phyloP scores from a whole-genome alignment of 2,113 vertebrate genomes.

The Xiphorhynchus elegans region DNA sequence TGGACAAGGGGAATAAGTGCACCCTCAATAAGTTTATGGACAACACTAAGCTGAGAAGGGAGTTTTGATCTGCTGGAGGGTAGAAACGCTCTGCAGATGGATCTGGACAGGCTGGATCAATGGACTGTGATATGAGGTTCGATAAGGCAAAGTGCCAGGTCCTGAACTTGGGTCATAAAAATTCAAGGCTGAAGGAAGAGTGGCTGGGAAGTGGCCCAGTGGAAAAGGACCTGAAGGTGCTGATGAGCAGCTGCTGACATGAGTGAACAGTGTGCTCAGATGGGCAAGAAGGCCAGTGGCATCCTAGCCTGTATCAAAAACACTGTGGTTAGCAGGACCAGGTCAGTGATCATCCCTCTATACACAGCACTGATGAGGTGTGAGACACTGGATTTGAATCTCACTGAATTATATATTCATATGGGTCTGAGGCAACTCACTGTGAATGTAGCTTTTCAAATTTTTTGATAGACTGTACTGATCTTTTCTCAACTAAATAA shows the following conservation, averaged over 20 bases:
- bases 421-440: no score
- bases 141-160: background rate
- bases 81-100: background rate
- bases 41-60: background rate
- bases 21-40: background rate
- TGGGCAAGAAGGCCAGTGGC: background rate
- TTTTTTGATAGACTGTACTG: background rate
- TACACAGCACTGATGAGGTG: background rate
- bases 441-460: background rate
- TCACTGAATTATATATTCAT: no score
- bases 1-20: background rate
- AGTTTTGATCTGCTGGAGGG: background rate
- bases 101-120: background rate
- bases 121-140: background rate
- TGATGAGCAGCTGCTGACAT: background rate
- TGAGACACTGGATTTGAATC: no score
- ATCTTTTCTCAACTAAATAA: background rate
- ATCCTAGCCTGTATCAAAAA: background rate
- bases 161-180: background rate
- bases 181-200: background rate
- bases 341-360: background rate
- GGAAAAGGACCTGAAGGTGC: background rate
- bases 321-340: no score
- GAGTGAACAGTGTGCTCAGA: background rate
- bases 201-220: background rate